Percentiles rank a stretch among this genome's conserved stretches.
phyloP scores from a whole-genome alignment of 2,113 vertebrate genomes.

The Irena cyanogastra region DNA sequence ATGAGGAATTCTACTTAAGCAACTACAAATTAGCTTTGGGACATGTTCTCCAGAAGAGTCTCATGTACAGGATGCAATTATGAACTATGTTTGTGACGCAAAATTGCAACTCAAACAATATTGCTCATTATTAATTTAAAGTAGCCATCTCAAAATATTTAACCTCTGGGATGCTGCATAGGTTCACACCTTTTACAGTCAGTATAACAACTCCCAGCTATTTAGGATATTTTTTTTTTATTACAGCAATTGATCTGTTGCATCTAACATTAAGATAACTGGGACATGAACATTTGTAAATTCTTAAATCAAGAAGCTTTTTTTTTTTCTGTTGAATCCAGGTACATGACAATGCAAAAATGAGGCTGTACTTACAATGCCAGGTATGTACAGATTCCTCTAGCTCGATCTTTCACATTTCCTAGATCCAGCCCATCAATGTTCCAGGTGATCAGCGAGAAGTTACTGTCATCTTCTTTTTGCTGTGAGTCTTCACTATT shows the following conservation, averaged over 20 bases:
- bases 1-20: neutral
- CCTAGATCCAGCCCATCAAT: conserved; percentile 86
- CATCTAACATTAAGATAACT: neutral
- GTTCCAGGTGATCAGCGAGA: conserved; percentile 91
- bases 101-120: neutral
- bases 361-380: conserved; percentile 76
- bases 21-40: neutral
- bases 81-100: neutral
- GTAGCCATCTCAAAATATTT: neutral
- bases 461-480: conserved; percentile 70
- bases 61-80: neutral
- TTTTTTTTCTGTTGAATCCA: neutral
- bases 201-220: neutral
- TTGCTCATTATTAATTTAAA: neutral
- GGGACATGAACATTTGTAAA: neutral
- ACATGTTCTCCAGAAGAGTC: neutral
- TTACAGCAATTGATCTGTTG: neutral
- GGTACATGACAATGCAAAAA: neutral
- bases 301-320: neutral
- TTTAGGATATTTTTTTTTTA: too few species aligned
- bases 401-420: conserved; percentile 81
- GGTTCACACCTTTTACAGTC: neutral
- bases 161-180: neutral
- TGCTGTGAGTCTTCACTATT: neutral
- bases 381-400: conserved; percentile 85